These are phyloP conservation scores for Phataginus tricuspis DNA, from an alignment of 2,797 vertebrate species.

Conservation along the genomic window DNA sequence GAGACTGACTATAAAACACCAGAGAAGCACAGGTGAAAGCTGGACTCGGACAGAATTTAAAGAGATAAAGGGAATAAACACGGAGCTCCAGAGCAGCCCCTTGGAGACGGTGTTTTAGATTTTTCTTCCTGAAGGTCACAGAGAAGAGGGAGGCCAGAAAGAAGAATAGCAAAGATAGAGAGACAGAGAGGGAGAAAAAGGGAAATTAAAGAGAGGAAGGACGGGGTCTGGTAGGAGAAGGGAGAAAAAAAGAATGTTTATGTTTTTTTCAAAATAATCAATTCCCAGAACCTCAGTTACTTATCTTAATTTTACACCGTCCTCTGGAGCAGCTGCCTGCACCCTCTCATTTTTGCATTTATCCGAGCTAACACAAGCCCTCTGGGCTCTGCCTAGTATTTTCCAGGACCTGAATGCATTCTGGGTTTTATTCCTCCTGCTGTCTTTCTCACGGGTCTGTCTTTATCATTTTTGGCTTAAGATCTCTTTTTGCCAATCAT, in stretches of 20 bases:
- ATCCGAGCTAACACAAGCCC: not conserved
- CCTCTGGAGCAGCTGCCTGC: not conserved
- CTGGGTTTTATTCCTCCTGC: not conserved
- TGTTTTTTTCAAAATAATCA: not conserved
- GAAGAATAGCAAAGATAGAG: not conserved
- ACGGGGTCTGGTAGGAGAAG: not conserved
- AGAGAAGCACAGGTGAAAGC: not conserved
- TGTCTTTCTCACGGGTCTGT: not conserved
- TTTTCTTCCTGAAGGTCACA: conserved; percentile 38
- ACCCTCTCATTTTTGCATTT: not conserved
- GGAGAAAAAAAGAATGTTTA: not conserved
- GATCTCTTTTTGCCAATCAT: not conserved
- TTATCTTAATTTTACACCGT: not conserved
- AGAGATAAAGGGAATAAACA: not conserved
- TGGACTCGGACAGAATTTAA: not conserved
- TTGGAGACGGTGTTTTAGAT: not conserved
- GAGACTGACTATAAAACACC: not conserved
- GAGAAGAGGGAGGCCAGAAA: not conserved
- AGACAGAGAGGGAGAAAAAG: not conserved
- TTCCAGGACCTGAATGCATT: not conserved
- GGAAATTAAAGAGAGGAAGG: not conserved
- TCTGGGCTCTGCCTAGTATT: not conserved
- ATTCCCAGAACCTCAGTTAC: not conserved
- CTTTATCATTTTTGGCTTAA: not conserved
- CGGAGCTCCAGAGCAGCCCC: not conserved